Percentiles rank a stretch among this genome's conserved stretches.
Conservation (phyloP, 2,888 invertebrate species). For the Pandemis heparana region DNA sequence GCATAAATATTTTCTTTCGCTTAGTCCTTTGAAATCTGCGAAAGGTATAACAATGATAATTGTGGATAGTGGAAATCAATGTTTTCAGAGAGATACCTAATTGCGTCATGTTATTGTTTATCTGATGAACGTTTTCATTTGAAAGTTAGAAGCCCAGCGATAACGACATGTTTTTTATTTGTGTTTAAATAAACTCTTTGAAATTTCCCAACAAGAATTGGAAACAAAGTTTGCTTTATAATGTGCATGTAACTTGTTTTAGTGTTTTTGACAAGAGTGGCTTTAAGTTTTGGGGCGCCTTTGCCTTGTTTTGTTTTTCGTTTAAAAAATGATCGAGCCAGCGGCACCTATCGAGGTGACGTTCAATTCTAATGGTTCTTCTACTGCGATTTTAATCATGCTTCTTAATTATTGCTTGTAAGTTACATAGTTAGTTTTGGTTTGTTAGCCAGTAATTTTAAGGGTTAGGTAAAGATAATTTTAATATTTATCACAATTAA, state of each 20-base stretch:
- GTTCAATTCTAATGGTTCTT: neutral
- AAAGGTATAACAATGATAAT: neutral
- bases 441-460: too few relatives aligned
- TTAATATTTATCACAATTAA: too few relatives aligned
- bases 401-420: conserved; percentile 11
- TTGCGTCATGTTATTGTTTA: neutral
- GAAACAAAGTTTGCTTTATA: neutral
- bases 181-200: neutral
- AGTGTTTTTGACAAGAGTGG: neutral
- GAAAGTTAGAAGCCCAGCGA: neutral
- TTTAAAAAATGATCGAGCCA: neutral
- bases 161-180: neutral
- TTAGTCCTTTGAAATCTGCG: neutral
- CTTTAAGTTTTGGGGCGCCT: neutral
- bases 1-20: neutral
- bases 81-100: neutral
- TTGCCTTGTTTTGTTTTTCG: too few relatives aligned
- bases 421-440: too few relatives aligned
- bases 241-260: neutral
- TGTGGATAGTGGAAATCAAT: neutral
- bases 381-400: neutral
- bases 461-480: too few relatives aligned
- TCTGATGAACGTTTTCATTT: neutral
- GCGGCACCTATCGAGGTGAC: neutral
- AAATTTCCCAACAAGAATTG: neutral